Base-by-base conservation (phyloP, 1,140 invertebrate genomes). In the Neelides sp. region DNA sequence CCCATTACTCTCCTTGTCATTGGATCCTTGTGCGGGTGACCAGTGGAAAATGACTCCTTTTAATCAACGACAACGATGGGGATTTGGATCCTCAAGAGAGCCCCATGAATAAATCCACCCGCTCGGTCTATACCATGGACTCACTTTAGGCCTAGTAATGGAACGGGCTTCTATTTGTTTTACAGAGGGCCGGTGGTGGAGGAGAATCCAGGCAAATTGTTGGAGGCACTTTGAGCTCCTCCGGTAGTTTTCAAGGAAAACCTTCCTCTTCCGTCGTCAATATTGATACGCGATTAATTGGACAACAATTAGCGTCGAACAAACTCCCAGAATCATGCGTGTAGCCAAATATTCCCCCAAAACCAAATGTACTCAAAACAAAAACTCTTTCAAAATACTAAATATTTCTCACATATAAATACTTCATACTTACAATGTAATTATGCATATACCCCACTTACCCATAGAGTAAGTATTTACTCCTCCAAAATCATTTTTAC, bases 201-300 rank as follows among this genome's bases (percentile, higher is more conserved):
- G 30, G 52, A 40, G 44, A 53, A 35, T 44, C 34, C 27, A 44
- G 46, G 24, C 49, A 48, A 13, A 26, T 30, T 19, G 45, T 50
- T 20, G 48, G 47, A 34, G 37, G n/a, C n/a, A n/a, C n/a, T n/a
- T n/a, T 60, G 44, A 52, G 40, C 27, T 45, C 54, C 1, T 54
- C 48, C n/a, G 55, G 51, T 26, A 59, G 48, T 53, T 52, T 60
- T 40, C 54, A 57, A 20, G 58, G 55, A 20, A 57, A 60, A 52
- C 55, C 58, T 15, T 50, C 57, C 15, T 48, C 54, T 32, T 35
- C 57, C 36, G 58, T 60, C 34, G 58, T 60, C 48, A 60, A 56
- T 55, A 60, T 60, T 60, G 58, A 60, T 50, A 51, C 58, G 28
- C 54, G 58, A 55, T 46, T 60, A 57, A 57, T 60, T 52, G 55